phyloP scores from a whole-genome alignment of 2,888 invertebrate genomes.

The Idaea biselata region DNA sequence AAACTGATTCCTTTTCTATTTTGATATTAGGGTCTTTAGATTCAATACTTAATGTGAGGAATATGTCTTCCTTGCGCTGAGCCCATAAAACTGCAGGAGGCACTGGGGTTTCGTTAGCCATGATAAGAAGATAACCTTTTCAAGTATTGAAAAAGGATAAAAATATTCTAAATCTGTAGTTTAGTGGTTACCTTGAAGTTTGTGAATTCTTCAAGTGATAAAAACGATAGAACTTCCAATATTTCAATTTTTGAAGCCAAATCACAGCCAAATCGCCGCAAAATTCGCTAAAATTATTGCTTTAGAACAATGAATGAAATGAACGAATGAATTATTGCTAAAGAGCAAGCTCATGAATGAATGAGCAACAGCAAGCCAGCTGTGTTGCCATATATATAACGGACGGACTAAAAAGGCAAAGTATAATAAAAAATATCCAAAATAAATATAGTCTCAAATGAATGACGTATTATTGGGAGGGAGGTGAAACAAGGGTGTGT shows the following conservation, averaged over 20 bases:
- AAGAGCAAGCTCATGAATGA: too few species aligned
- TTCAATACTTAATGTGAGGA: constrained; percentile 94
- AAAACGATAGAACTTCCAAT: neutral
- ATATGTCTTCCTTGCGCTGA: constrained; percentile 90
- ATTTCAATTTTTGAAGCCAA: neutral
- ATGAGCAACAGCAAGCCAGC: too few species aligned
- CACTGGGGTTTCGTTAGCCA: constrained; percentile 74
- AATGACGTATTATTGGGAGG: too few species aligned
- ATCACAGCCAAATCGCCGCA: neutral
- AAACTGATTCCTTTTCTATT: constrained; percentile 86
- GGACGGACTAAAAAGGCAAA: too few species aligned
- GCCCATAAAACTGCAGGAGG: constrained; percentile 97
- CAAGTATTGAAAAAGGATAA: neutral
- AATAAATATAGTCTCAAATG: too few species aligned
- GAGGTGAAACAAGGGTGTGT: too few species aligned
- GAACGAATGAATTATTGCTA: too few species aligned
- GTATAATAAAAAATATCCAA: too few species aligned
- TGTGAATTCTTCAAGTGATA: neutral
- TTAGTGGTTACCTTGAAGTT: neutral
- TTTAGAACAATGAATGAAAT: neutral
- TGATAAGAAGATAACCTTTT: constrained; percentile 26
- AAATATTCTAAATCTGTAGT: neutral
- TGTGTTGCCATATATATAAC: too few species aligned
- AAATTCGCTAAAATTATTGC: neutral
- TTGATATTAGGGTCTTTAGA: constrained; percentile 91